Base-by-base conservation (phyloP, 2,113 vertebrate species). In the Fukomys damarensis region DNA sequence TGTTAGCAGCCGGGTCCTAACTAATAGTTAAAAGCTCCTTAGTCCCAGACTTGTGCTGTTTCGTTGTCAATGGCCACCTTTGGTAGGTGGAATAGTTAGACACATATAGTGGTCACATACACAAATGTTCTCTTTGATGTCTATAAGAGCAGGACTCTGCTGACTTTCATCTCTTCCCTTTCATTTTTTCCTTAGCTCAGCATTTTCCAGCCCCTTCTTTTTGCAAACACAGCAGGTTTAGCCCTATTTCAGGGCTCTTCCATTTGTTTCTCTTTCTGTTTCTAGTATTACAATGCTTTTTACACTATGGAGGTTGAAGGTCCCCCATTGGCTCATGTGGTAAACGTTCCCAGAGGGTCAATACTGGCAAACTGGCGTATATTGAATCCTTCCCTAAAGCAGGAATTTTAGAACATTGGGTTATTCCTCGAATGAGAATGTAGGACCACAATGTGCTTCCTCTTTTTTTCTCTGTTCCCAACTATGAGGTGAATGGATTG, bases 111-210 rank as follows among this genome's bases (percentile, higher is more conserved):
- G 5, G 17, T 20, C 17, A 68, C 56, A 41, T 12, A 35, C 28
- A 49, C 1, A 2, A 14, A 6, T 2, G 2, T 54, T 8, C 35
- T 3, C 1, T 17, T 26, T 10, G 32, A 13, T 9, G 22, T 9
- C 24, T 61, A 0, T 2, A 11, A 2, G 12, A n/a, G 14, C 3
- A 14, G 26, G 1, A 43, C 16, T 3, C 4, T 1, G 7, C 22
- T 6, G 9, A 46, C 43, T 28, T 72, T 6, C 0, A 2, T 4
- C 19, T 28, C 2, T 5, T 54, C 35, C 41, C 76, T 35, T 56
- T 56, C 16, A 32, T 43, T 22, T 76, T 68, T 59, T 46, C 32
- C 2, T 41, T 89, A 17, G 35, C 22, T 58, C 22, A 6, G 1
- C 28, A 54, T 59, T 82, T 88, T 26, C 52, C 2, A 46, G 17